Evolutionary conservation across 2,113 vertebrate genomes (phyloP).

Genomic region (Psophia crepitans): DNA sequence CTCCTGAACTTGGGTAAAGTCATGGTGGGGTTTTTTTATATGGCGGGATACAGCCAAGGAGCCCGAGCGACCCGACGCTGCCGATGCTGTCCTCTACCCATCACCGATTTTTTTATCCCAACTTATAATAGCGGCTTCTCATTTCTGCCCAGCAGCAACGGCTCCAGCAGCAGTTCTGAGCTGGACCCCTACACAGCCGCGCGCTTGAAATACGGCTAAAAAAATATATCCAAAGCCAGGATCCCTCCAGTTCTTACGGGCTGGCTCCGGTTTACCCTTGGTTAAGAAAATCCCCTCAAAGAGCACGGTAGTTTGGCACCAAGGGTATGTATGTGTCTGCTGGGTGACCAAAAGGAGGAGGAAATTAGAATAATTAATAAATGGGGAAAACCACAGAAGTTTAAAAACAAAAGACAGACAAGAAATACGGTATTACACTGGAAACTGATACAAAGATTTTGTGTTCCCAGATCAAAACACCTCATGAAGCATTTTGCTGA

Average conservation of each 20-base stretch:
- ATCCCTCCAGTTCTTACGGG: fast-evolving
- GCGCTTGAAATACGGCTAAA: fast-evolving
- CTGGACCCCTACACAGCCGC: fast-evolving
- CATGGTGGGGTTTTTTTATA: background rate
- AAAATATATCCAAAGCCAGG: background rate
- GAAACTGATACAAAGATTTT: background rate
- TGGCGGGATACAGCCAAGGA: background rate
- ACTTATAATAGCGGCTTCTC: background rate
- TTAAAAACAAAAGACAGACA: too few relatives aligned
- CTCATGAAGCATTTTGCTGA: background rate
- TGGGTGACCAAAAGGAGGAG: background rate
- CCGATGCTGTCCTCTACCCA: background rate
- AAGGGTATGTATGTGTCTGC: background rate
- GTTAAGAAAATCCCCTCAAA: background rate
- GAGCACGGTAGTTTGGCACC: background rate
- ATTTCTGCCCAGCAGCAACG: background rate
- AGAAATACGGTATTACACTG: fast-evolving
- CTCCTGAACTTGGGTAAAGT: background rate
- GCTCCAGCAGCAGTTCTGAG: background rate
- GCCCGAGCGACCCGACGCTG: fast-evolving
- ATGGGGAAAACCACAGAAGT: fast-evolving
- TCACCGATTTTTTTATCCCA: background rate
- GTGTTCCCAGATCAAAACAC: background rate
- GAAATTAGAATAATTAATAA: background rate
- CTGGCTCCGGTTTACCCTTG: background rate